phyloP scores from a whole-genome alignment of 2,113 vertebrate species.

The Ploceus nigricollis region DNA sequence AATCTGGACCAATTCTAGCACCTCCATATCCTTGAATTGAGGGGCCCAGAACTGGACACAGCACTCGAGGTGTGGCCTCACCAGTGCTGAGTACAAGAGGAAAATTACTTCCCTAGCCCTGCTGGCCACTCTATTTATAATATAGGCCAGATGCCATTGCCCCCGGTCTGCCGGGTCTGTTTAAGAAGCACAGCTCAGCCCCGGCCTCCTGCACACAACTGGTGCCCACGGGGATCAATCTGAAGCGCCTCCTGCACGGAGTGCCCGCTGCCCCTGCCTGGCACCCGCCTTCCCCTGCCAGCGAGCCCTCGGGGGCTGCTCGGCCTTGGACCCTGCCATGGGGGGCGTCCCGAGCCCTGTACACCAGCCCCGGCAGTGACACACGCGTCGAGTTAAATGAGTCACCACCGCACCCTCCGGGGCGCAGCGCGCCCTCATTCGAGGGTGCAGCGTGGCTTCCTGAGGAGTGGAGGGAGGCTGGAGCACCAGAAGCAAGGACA shows the following conservation, averaged over 20 bases:
- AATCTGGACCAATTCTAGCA: background rate
- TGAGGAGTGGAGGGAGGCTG: background rate
- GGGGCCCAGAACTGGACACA: background rate
- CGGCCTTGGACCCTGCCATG: fast-evolving
- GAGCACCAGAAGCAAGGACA: background rate
- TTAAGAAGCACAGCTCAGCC: background rate
- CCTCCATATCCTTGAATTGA: background rate
- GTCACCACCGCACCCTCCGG: background rate
- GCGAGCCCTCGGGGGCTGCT: background rate
- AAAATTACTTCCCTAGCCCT: no score
- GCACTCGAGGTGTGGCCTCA: background rate
- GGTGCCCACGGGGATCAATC: background rate
- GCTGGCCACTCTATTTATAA: no score
- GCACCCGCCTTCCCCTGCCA: fast-evolving
- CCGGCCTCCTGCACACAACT: fast-evolving
- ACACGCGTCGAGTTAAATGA: background rate
- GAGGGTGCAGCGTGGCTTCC: background rate
- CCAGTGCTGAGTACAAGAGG: background rate
- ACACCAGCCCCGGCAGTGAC: fast-evolving
- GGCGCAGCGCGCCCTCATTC: background rate
- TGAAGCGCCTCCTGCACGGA: no score
- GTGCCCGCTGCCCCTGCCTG: fast-evolving
- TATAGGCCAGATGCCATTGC: background rate
- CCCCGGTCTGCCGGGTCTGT: no score
- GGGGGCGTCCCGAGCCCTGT: fast-evolving